Evolutionary conservation across 2,888 invertebrate species (phyloP), one percentile per base, ranked within the genome.

Genomic region (Ecdyonurus torrentis): DNA sequence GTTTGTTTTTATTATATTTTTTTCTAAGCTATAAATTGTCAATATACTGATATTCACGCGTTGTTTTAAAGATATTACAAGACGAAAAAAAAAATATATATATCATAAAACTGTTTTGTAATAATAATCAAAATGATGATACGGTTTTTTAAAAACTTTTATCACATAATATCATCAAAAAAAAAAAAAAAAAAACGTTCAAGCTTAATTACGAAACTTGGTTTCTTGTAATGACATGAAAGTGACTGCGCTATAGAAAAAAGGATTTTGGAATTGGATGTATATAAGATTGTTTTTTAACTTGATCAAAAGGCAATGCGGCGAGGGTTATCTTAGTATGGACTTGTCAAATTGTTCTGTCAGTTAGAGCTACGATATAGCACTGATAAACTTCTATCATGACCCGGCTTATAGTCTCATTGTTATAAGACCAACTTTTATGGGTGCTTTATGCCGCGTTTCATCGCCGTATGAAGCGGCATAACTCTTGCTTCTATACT

Each of bases 311-410:
- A 37, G 37, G 37, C 37, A 10, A 5, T 10, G 37, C 37, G 37
- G 37, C 37, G 37, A n/a, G 37, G 37, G 37, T 37, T 37, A 37
- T 37, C 37, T 37, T 37, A 37, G 7, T 50, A 10, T 55, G 22
- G 55, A 55, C 22, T 22, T 55, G 55, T 55, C 55, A 55, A 55
- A 55, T 55, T 55, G 55, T 55, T 55, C 55, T 55, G 55, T 55
- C 55, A 55, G 55, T 20, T 22, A 37, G 37, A 37, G 37, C 37
- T 37, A 37, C 37, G 37, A 37, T 37, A 37, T 37, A 37, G 37
- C 37, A 37, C 37, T 37, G 37, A 37, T 37, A 37, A n/a, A 37
- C 37, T 37, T 37, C 37, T n/a, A n/a, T 37, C 37, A 37, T 37
- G 37, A 37, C 37, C 37, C 15, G 37, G 37, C 37, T 37, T n/a